phyloP scores from a whole-genome alignment of 2,888 invertebrate genomes.

The Agonopterix alstromeriana region DNA sequence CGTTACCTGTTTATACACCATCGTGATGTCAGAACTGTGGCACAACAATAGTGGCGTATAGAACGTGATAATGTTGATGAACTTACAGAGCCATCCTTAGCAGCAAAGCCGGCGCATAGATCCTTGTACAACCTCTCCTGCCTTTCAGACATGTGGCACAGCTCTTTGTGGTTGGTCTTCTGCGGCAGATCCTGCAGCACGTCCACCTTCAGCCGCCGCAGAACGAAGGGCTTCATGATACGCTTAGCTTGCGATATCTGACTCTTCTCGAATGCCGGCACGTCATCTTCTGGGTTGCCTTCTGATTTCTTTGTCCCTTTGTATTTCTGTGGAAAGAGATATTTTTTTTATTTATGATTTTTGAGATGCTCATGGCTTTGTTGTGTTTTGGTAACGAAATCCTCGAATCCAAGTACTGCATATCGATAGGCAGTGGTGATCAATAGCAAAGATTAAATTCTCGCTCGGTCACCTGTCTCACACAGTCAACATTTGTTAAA shows the following conservation, averaged over 20 bases:
- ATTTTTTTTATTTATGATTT: neutral
- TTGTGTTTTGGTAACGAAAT: too few relatives aligned
- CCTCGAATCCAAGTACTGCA: too few relatives aligned
- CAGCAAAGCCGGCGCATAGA: conserved; percentile 82
- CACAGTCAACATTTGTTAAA: too few relatives aligned
- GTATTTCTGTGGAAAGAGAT: conserved; percentile 56
- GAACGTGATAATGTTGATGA: too few relatives aligned
- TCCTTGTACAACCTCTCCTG: conserved; percentile 87
- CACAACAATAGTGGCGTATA: too few relatives aligned
- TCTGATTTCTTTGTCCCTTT: conserved; percentile 68
- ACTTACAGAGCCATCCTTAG: conserved; percentile 55
- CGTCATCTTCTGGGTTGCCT: conserved; percentile 69
- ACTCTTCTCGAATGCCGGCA: conserved; percentile 90
- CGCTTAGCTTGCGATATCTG: conserved; percentile 95
- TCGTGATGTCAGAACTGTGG: too few relatives aligned
- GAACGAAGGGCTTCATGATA: conserved; percentile 97
- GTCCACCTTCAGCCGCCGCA: conserved; percentile 91
- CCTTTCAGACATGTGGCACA: conserved; percentile 79
- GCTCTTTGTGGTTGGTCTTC: conserved; percentile 84
- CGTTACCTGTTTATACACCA: too few relatives aligned
- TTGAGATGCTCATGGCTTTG: too few relatives aligned
- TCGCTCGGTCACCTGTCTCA: too few relatives aligned
- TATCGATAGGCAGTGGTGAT: too few relatives aligned
- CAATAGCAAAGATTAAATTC: too few relatives aligned
- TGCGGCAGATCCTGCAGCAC: conserved; percentile 90